Evolutionary conservation across 2,888 invertebrate species (phyloP).

Genomic region (Aleiodes testaceus): DNA sequence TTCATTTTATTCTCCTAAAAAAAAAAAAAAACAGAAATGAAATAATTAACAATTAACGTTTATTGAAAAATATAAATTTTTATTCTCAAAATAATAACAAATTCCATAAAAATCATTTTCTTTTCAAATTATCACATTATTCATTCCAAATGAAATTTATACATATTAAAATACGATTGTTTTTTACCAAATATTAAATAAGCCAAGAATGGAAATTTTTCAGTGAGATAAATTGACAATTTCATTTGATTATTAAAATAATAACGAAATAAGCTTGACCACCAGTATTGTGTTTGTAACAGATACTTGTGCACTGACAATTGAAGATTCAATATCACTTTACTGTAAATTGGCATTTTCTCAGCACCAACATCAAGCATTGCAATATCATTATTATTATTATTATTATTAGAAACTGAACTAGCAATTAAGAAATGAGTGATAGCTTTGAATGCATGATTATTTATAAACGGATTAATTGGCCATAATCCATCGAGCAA

Average conservation of each 20-base stretch:
- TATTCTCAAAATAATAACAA: no score
- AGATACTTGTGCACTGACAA: constrained; percentile 68
- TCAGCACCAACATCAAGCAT: constrained; percentile 35
- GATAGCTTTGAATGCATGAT: constrained; percentile 76
- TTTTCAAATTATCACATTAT: no score
- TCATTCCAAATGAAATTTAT: constrained; percentile 59
- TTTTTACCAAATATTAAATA: constrained; percentile 79
- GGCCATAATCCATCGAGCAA: constrained; percentile 82
- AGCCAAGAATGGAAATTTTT: constrained; percentile 81
- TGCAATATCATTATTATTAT: constrained; percentile 42
- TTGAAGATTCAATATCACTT: constrained; percentile 66
- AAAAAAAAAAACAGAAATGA: no score
- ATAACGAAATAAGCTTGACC: constrained; percentile 74
- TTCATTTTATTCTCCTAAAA: no score
- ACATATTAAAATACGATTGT: constrained; percentile 78
- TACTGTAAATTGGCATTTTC: constrained; percentile 64
- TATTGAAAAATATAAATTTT: no score
- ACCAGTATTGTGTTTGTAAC: constrained; percentile 64
- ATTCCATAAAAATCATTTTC: no score
- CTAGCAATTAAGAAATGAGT: constrained; percentile 74
- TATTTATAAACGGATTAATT: constrained; percentile 78
- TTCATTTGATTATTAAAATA: constrained; percentile 79
- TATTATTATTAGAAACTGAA: constrained; percentile 66
- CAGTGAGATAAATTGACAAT: constrained; percentile 78
- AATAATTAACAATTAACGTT: no score